Evolutionary conservation across 2,888 invertebrate genomes (phyloP), one percentile per base, ranked within the genome.

Genomic region (Bellardia pandia): DNA sequence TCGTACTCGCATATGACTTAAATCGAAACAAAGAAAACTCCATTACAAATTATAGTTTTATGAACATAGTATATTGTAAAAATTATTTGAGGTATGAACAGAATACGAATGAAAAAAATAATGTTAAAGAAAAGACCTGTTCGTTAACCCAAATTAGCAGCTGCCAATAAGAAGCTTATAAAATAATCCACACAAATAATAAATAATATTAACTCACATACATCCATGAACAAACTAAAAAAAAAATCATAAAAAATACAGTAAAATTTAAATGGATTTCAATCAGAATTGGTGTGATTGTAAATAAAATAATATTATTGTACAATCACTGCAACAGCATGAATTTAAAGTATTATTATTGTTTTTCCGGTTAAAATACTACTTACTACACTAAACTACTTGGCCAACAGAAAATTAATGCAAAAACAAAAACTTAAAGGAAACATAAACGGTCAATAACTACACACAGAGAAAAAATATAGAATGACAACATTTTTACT

Each of bases 121-220:
- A 14, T 6, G 9, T 14, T n/a, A 60, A 53, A 64, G 33, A 64
- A 80, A 58, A 66, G 53, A 81, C 76, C 80, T 85, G 85, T 85
- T 79, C 76, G 85, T 85, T 85, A 85, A 85, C 85, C 85, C 71
- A 81, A 76, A 81, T 85, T 76, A 81, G 79, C 85, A 85, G 85
- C 80, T 85, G 85, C 76, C 85, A 85, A 81, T 81, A 85, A 85
- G 85, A 58, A 77, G 72, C 80, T 77, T 81, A 77, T 40, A 66
- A 66, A 64, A 69, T 62, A 80, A 76, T 80, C 80, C 56, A 68
- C 42, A 69, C 58, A 68, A 82, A 75, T 82, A 60, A 75, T 75
- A 75, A 82, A 68, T 75, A 81, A 68, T 37, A 75, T 68, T 60
- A 62, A 76, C 75, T 51, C 40, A 51, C 74, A 68, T 48, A 64